A percentile compares a stretch with the other conserved stretches of the same genome.
These are phyloP conservation scores for Zaprionus taronus DNA, from an alignment of 1,140 invertebrate genomes.

Conservation along the genomic window DNA sequence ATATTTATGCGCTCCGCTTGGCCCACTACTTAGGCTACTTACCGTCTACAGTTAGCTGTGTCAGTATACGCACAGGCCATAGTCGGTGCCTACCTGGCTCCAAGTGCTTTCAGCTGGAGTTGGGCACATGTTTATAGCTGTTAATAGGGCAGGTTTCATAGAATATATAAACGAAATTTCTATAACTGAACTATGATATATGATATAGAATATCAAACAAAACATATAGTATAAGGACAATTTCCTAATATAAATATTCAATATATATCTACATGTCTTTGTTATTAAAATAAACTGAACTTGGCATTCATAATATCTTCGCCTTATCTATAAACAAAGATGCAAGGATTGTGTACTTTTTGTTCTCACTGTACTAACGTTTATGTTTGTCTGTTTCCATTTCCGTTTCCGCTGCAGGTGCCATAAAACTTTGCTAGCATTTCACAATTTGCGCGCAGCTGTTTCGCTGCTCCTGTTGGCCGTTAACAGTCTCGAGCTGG, in stretches of 20 bases:
- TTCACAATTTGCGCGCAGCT: slow-evolving; percentile 79
- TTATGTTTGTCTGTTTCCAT: slow-evolving; percentile 23
- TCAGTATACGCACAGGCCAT: neutral
- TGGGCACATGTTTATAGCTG: neutral
- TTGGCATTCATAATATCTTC: neutral
- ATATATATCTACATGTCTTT: no score
- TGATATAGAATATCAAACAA: neutral
- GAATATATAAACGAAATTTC: no score
- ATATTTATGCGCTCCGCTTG: slow-evolving; percentile 44
- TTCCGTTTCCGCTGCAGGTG: slow-evolving; percentile 60
- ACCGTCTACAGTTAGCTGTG: neutral
- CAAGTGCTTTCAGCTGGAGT: neutral
- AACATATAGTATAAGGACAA: no score
- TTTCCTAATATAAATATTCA: no score
- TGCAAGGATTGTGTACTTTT: neutral
- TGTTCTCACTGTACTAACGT: slow-evolving; percentile 3
- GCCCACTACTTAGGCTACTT: slow-evolving; percentile 10
- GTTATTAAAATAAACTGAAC: no score
- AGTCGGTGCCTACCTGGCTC: neutral
- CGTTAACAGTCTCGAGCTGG: slow-evolving; percentile 73
- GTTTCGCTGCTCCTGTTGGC: slow-evolving; percentile 65
- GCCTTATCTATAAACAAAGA: neutral
- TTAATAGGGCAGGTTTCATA: neutral
- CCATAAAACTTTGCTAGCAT: slow-evolving; percentile 76
- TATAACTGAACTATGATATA: no score